Evolutionary conservation across 2,113 vertebrate genomes (phyloP).

Genomic region (Corythaixoides concolor): DNA sequence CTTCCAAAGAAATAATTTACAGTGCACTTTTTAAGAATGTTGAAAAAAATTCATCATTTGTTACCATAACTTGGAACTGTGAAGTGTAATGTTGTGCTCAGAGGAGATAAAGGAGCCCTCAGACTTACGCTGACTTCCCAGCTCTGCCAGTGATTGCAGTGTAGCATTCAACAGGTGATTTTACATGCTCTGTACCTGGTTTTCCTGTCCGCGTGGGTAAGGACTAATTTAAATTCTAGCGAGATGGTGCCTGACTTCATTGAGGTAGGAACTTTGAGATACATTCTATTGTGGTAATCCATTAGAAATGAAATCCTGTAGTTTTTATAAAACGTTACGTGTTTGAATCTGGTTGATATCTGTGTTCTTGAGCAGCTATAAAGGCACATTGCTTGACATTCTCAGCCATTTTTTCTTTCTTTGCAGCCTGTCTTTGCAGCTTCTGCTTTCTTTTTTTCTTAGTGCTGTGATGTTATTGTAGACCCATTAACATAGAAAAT

Average conservation of each 20-base stretch:
- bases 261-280: not conserved
- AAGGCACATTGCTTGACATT: not conserved
- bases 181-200: not conserved
- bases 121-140: not conserved
- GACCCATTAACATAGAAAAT: constrained; percentile 45
- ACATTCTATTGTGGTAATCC: not conserved
- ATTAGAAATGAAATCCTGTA: not conserved
- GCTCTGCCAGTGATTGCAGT: not conserved
- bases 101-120: not conserved
- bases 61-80: not conserved
- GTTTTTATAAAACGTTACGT: not conserved
- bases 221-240: not conserved
- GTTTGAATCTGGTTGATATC: not conserved
- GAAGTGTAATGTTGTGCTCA: not conserved
- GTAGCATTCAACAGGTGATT: not conserved
- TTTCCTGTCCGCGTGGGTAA: not conserved
- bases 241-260: not conserved
- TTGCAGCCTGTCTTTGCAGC: not conserved
- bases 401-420: not conserved
- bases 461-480: not conserved
- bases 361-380: not conserved
- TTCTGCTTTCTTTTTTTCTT: not conserved
- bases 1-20: not conserved
- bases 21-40: not conserved
- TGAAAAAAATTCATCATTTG: not conserved